A percentile compares a stretch with the other conserved stretches of the same genome.
Conservation (phyloP, 2,797 vertebrate genomes). For the Valencia hispanica region DNA sequence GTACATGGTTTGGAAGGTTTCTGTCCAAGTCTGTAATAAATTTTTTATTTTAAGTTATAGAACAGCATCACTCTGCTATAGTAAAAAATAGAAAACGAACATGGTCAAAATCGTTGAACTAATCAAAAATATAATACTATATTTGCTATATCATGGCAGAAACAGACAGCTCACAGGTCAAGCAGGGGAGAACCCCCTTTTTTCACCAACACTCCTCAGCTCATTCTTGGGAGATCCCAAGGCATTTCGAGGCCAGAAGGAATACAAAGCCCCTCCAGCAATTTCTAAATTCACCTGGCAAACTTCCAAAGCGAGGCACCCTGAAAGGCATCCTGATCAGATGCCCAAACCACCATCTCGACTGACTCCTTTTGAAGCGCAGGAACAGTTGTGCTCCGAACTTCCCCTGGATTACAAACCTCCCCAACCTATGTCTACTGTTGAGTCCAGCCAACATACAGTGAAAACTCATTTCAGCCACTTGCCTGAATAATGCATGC, state of each 20-base stretch:
- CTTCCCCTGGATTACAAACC: background rate
- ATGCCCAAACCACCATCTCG: background rate
- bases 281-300: background rate
- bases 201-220: background rate
- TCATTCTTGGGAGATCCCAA: background rate
- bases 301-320: background rate
- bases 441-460: background rate
- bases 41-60: slow-evolving; percentile 1
- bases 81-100: background rate
- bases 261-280: background rate
- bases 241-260: background rate
- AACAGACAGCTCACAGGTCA: background rate
- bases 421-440: background rate
- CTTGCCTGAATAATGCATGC: background rate
- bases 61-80: background rate
- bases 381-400: background rate
- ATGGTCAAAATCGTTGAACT: background rate
- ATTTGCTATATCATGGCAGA: background rate
- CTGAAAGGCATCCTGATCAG: background rate
- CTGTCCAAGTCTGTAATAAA: slow-evolving; percentile 25
- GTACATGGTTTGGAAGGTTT: slow-evolving; percentile 29
- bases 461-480: background rate
- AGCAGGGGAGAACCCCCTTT: background rate
- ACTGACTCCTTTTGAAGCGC: background rate
- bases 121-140: background rate